Conservation (phyloP, 2,113 vertebrate species). For the Pampusana beccarii region DNA sequence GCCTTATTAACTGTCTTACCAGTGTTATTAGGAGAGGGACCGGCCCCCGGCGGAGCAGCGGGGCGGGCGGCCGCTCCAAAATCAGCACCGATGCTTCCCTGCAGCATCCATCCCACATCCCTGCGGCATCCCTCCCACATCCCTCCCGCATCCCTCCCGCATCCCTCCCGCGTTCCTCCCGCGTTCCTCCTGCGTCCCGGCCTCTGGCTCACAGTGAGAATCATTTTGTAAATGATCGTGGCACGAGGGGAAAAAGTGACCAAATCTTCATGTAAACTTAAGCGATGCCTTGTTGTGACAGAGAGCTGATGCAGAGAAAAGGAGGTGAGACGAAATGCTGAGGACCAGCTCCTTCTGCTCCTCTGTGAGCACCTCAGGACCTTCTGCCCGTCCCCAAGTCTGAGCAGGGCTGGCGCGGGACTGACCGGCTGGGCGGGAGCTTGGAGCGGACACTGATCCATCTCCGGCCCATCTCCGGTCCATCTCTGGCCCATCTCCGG, state of each 20-base stretch:
- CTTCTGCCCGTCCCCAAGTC: accelerated
- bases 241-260: accelerated
- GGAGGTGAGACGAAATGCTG: not conserved
- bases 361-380: accelerated
- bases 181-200: not conserved
- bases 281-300: not conserved
- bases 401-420: accelerated
- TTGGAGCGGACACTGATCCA: not conserved
- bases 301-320: accelerated
- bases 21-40: slow-evolving; percentile 78
- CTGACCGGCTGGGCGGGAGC: accelerated
- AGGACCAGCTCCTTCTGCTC: not conserved
- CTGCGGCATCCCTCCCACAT: too few species aligned
- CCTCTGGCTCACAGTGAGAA: accelerated
- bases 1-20: slow-evolving; percentile 92
- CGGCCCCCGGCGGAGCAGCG: slow-evolving; percentile 49
- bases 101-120: too few species aligned
- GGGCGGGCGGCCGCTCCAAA: slow-evolving; percentile 35
- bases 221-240: accelerated
- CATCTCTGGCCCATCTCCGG: too few species aligned
- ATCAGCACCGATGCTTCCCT: not conserved
- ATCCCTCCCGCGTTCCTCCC: too few species aligned
- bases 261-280: not conserved
- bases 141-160: too few species aligned
- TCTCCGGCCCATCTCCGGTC: too few species aligned